Percentiles rank a stretch among this genome's conserved stretches.
These are phyloP conservation scores for Lacanobia wlatinum DNA, from an alignment of 2,888 invertebrate species.

Conservation along the genomic window DNA sequence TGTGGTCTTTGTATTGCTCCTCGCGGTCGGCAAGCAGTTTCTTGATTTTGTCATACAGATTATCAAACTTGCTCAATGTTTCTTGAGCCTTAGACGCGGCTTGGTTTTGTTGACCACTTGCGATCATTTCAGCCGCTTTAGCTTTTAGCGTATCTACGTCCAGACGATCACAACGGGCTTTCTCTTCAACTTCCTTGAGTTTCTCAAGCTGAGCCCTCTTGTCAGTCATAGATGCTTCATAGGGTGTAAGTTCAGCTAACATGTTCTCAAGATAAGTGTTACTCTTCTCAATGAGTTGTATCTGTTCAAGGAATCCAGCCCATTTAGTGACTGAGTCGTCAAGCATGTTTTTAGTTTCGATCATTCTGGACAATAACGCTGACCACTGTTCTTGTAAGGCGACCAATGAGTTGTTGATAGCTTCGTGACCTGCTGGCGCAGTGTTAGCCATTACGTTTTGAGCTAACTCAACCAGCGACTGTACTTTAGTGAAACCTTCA, in stretches of 20 bases:
- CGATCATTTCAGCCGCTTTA: slow-evolving; percentile 96
- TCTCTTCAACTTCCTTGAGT: slow-evolving; percentile 96
- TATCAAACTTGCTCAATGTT: slow-evolving; percentile 96
- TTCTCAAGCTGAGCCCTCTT: slow-evolving; percentile 96
- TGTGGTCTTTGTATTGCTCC: slow-evolving; percentile 96
- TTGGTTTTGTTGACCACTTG: slow-evolving; percentile 95
- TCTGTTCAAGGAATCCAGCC: slow-evolving; percentile 97
- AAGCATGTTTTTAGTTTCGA: slow-evolving; percentile 96
- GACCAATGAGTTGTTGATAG: slow-evolving; percentile 95
- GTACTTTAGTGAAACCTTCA: slow-evolving; percentile 97
- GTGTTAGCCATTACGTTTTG: slow-evolving; percentile 98
- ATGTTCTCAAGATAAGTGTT: slow-evolving; percentile 94
- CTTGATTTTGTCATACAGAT: slow-evolving; percentile 94
- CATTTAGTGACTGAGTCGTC: slow-evolving; percentile 98
- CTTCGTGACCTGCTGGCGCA: slow-evolving; percentile 96
- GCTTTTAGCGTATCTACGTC: slow-evolving; percentile 96
- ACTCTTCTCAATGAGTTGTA: slow-evolving; percentile 95
- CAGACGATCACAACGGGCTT: slow-evolving; percentile 96
- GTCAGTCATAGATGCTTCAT: slow-evolving; percentile 95
- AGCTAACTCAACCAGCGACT: slow-evolving; percentile 96
- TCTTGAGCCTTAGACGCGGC: slow-evolving; percentile 96
- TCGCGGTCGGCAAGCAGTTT: slow-evolving; percentile 94
- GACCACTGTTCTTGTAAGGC: slow-evolving; percentile 98
- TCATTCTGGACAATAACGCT: slow-evolving; percentile 95
- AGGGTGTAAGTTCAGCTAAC: slow-evolving; percentile 93